phyloP scores from a whole-genome alignment of 2,797 vertebrate genomes.

The Alcedo atthis region DNA sequence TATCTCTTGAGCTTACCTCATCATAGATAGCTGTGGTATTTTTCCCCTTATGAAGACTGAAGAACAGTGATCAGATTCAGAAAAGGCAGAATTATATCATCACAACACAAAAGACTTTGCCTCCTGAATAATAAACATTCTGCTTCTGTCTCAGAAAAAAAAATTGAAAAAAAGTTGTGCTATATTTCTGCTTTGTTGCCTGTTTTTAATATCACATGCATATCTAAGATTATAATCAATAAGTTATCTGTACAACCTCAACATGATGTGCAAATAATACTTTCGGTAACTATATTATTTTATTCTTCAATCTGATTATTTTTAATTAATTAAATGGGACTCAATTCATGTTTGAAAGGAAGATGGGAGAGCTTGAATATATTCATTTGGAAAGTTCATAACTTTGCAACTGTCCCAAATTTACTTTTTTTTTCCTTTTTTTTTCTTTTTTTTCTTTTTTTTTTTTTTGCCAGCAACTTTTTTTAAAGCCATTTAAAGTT shows the following conservation, averaged over 20 bases:
- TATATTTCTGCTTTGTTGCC: background rate
- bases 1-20: background rate
- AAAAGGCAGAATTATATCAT: background rate
- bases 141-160: background rate
- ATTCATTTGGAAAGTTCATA: conserved; percentile 24
- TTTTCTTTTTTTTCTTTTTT: conserved; percentile 6
- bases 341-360: background rate
- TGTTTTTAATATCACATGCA: background rate
- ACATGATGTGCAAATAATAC: background rate
- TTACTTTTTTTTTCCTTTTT: conserved; percentile 2
- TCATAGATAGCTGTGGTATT: fast-evolving
- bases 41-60: background rate
- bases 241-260: background rate
- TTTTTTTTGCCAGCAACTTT: conserved; percentile 38
- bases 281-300: background rate
- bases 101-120: background rate
- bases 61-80: background rate
- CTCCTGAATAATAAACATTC: background rate
- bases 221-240: background rate
- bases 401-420: conserved; percentile 43
- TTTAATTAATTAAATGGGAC: background rate
- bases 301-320: background rate
- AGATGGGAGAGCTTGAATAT: background rate
- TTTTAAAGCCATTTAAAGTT: conserved; percentile 43
- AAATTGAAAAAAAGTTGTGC: fast-evolving